phyloP scores from a whole-genome alignment of 2,113 vertebrate species.

The Oreotrochilus melanogaster region DNA sequence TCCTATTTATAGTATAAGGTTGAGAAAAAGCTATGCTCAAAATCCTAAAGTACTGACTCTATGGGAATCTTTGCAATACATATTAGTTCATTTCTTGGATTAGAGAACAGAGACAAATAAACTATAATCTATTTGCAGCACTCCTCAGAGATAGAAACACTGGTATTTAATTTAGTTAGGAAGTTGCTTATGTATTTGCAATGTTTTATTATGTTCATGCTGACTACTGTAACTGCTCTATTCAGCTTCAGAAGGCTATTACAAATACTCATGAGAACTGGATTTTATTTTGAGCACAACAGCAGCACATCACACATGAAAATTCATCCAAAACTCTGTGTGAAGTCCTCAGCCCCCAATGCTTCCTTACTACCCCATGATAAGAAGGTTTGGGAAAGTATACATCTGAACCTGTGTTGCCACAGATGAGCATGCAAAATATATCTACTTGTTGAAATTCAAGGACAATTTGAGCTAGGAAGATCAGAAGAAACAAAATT shows the following conservation, averaged over 20 bases:
- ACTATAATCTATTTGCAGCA: neutral
- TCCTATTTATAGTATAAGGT: neutral
- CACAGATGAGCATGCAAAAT: neutral
- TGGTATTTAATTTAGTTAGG: constrained; percentile 37
- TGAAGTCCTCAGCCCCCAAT: neutral
- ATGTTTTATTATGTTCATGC: constrained; percentile 13
- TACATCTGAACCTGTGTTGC: neutral
- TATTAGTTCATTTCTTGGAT: neutral
- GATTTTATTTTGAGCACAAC: neutral
- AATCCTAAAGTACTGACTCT: neutral
- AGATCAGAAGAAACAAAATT: neutral
- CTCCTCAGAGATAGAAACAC: constrained; percentile 6
- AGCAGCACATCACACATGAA: neutral
- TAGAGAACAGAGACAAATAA: constrained; percentile 9
- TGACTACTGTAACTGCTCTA: neutral
- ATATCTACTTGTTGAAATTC: neutral
- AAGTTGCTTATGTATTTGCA: constrained; percentile 7
- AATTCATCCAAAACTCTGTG: neutral
- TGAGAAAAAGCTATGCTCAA: neutral
- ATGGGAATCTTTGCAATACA: neutral
- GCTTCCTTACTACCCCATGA: neutral
- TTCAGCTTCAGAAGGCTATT: neutral
- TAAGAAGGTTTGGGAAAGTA: neutral
- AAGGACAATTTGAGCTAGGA: neutral
- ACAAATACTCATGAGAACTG: neutral